These are phyloP conservation scores for Deilephila elpenor DNA, from an alignment of 2,888 invertebrate genomes.

Conservation along the genomic window DNA sequence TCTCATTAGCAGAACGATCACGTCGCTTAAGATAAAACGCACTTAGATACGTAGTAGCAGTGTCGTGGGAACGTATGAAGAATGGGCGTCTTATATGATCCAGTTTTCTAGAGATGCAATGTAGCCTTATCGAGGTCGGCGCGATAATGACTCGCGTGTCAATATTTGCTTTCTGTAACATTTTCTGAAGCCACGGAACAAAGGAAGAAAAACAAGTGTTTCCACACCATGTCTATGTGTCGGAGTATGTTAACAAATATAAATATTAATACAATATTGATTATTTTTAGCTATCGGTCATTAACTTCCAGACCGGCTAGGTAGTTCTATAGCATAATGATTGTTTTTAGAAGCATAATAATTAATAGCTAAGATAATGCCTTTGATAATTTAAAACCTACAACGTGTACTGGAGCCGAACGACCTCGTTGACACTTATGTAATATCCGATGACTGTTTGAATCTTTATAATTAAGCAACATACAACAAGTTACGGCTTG, in stretches of 20 bases:
- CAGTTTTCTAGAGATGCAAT: constrained; percentile 79
- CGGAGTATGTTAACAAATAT: constrained; percentile 11
- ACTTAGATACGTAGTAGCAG: constrained; percentile 64
- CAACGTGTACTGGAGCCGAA: constrained; percentile 26
- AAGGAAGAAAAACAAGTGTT: constrained; percentile 52
- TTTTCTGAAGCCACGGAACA: constrained; percentile 55
- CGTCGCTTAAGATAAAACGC: constrained; percentile 67
- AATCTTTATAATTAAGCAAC: constrained; percentile 77
- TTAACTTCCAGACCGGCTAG: background rate
- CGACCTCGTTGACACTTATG: constrained; percentile 43
- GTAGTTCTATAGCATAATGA: background rate
- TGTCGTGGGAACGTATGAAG: constrained; percentile 78
- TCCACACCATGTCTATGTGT: constrained; percentile 36
- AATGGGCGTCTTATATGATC: constrained; percentile 74
- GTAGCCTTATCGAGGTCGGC: constrained; percentile 75
- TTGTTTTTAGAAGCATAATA: too few relatives aligned
- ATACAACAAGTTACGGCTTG: constrained; percentile 73
- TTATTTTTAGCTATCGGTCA: constrained; percentile 6
- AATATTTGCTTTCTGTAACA: constrained; percentile 71
- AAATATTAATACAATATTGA: background rate
- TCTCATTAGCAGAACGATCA: constrained; percentile 74
- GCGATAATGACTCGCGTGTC: constrained; percentile 74
- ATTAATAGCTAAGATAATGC: too few relatives aligned
- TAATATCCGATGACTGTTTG: constrained; percentile 58
- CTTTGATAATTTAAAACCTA: background rate